Evolutionary conservation across 2,113 vertebrate genomes (phyloP).

Genomic region (Oceanites oceanicus): DNA sequence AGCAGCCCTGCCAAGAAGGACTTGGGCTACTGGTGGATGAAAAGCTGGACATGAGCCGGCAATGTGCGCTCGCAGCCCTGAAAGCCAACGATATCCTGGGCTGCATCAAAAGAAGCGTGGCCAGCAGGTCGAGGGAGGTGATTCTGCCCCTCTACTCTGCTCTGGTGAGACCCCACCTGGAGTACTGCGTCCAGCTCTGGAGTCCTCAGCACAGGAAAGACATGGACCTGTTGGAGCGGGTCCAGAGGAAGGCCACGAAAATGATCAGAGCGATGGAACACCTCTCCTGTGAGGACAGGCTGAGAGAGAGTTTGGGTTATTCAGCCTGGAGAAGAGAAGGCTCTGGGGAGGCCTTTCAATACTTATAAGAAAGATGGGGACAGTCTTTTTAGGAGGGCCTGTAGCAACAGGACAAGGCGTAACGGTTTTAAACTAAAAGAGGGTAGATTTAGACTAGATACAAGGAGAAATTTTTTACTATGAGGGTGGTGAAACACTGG

Average conservation of each 20-base stretch:
- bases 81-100: neutral
- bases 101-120: neutral
- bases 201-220: neutral
- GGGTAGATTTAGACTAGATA: neutral
- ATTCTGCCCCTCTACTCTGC: neutral
- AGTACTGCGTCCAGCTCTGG: neutral
- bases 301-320: neutral
- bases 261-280: neutral
- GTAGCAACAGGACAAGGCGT: neutral
- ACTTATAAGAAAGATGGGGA: neutral
- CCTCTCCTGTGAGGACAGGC: neutral
- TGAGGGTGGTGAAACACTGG: neutral
- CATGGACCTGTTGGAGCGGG: neutral
- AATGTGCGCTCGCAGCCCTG: rapidly evolving
- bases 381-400: neutral
- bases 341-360: neutral
- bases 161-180: neutral
- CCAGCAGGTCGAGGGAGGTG: neutral
- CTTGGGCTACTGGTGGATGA: neutral
- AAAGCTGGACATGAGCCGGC: neutral
- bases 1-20: neutral
- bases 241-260: neutral
- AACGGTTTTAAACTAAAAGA: neutral
- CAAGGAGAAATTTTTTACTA: neutral
- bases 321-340: neutral